Evolutionary conservation across 2,888 invertebrate genomes (phyloP), one percentile per base, ranked within the genome.

Genomic region (Coelopa pilipes): DNA sequence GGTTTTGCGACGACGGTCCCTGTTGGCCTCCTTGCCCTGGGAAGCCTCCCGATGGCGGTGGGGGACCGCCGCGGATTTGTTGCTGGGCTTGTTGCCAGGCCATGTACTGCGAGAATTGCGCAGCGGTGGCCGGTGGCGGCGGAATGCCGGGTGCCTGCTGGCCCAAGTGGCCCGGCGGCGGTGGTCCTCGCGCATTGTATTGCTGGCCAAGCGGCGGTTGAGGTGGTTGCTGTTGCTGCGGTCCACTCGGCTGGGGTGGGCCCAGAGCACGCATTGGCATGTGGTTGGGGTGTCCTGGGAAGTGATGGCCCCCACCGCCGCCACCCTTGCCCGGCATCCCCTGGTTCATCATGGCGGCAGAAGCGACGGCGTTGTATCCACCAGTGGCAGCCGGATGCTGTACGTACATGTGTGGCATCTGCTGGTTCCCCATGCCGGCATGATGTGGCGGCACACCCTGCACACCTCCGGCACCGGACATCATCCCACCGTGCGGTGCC

Each of bases 81-180:
- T 82, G 81, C 47, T 83, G 84, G 76, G 84, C 83, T 72, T 86
- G 87, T 53, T 86, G 87, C 86, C 86, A 86, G 19, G 86, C 83
- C 79, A 86, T 81, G 50, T 87, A 87, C 63, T 86, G 87, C 1
- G 82, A 79, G 21, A 71, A 65, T 53, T 71, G 71, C 1, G 71
- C 71, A 19, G 71, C 71, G n/a, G 55, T 79, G 5, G 75, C 74
- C 69, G 77, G 78, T 19, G 80, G 81, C 21, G 82, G 81, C 11
- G 81, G 82, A 63, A 71, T 65, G n/a, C 71, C 71, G 0, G 65
- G 71, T 7, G 63, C 19, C 15, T 63, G 71, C 15, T 82, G 81
- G n/a, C 80, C 79, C 47, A 87, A 79, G 75, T 86, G 80, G 1
- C 71, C 65, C 24, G 84, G 86, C 11, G 80, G 80, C 68, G 79